Conservation (phyloP, 2,113 vertebrate species). For the Centropus unirufus region DNA sequence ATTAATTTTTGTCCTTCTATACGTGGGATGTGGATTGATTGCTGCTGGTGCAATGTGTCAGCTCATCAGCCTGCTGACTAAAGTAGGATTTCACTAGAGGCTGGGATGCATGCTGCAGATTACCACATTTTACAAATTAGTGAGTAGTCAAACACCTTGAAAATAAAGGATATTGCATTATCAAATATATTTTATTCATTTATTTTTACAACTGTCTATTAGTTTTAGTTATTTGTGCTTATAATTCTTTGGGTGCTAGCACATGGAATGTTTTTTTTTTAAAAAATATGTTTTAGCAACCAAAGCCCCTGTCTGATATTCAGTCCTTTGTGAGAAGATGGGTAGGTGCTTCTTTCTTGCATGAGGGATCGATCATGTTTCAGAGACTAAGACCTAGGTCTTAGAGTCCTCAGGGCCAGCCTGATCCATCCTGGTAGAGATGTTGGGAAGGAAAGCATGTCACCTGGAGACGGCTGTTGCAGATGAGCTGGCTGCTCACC, state of each 20-base stretch:
- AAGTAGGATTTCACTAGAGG: conserved; percentile 54
- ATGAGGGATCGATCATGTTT: not conserved
- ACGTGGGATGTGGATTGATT: not conserved
- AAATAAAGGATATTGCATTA: conserved; percentile 61
- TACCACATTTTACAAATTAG: conserved; percentile 64
- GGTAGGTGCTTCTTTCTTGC: not conserved
- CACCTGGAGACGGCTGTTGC: not conserved
- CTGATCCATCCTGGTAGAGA: not conserved
- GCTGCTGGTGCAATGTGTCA: conserved; percentile 12
- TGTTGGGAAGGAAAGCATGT: not conserved
- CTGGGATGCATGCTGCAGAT: conserved; percentile 49
- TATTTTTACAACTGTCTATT: conserved; percentile 57
- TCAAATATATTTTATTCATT: conserved; percentile 56
- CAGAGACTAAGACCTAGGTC: not conserved
- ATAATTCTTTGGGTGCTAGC: not conserved
- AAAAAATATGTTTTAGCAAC: not conserved
- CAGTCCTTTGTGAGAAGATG: not conserved
- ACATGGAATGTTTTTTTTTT: not conserved
- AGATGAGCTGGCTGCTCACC: not conserved
- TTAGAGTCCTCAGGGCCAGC: not conserved
- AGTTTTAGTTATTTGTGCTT: conserved; percentile 54
- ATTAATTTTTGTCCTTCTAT: not conserved
- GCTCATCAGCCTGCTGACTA: conserved; percentile 51
- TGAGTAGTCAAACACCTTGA: conserved; percentile 59
- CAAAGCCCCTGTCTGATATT: not conserved